phyloP scores from a whole-genome alignment of 2,888 invertebrate species.

The Cheilosia soror region DNA sequence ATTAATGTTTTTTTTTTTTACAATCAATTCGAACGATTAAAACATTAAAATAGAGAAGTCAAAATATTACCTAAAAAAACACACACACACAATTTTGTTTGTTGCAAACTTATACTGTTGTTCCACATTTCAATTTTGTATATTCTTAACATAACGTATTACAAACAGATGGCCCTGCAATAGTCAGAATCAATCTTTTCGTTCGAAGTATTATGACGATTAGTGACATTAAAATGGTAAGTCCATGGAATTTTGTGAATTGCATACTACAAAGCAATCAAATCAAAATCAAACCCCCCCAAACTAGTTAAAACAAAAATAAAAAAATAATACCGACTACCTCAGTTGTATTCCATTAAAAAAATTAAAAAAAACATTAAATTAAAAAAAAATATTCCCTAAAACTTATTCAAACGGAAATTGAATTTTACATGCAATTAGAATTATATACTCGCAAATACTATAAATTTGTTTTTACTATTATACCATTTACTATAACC shows the following conservation, averaged over 20 bases:
- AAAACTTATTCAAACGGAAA: slow-evolving; percentile 42
- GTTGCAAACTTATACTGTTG: slow-evolving; percentile 66
- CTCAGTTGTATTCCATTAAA: slow-evolving; percentile 54
- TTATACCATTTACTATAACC: slow-evolving; percentile 47
- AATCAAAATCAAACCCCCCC: slow-evolving; percentile 35
- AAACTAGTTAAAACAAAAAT: slow-evolving; percentile 48
- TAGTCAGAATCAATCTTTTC: slow-evolving; percentile 99
- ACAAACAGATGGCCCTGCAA: slow-evolving; percentile 95
- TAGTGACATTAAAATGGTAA: slow-evolving; percentile 99
- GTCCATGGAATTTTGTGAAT: slow-evolving; percentile 84
- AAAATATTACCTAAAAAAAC: slow-evolving; percentile 28
- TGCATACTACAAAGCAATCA: slow-evolving; percentile 63
- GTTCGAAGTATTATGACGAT: slow-evolving; percentile 98
- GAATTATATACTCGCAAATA: slow-evolving; percentile 56
- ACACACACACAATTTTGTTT: slow-evolving; percentile 54
- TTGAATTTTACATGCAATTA: slow-evolving; percentile 65
- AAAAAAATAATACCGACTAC: slow-evolving; percentile 48
- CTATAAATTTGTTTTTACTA: slow-evolving; percentile 47
- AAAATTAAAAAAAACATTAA: slow-evolving; percentile 25
- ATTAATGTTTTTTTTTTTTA: slow-evolving; percentile 14
- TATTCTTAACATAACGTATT: slow-evolving; percentile 70
- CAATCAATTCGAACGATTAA: slow-evolving; percentile 18
- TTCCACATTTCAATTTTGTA: slow-evolving; percentile 72
- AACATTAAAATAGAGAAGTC: slow-evolving; percentile 20
- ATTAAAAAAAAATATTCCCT: slow-evolving; percentile 26